Evolutionary conservation across 2,888 invertebrate genomes (phyloP), one percentile per base, ranked within the genome.

Genomic region (Chouioia cunea): DNA sequence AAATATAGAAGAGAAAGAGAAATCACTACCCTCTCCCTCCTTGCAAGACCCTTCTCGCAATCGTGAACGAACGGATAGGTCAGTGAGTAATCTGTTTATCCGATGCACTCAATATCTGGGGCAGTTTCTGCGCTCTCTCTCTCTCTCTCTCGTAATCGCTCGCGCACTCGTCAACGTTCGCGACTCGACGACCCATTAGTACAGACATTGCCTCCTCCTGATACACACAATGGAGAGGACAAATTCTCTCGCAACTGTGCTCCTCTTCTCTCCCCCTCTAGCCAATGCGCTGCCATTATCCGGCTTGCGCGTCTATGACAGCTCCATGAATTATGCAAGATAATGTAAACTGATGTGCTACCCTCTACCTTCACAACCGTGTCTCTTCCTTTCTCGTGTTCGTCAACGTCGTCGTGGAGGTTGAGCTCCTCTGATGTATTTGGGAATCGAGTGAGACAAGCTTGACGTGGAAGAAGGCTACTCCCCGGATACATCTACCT

Each of bases 301-400:
- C 80, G 79, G 80, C 82, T 83, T 80, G 81, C 82, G 82, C 83
- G 81, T 79, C 82, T 81, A 82, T 83, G 83, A 83, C 83, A 82
- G 79, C 76, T 77, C 79, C 77, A 83, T 84, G 83, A 83, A 84
- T 84, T 83, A 84, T 84, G 83, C 83, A 84, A 82, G 80, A 80
- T 80, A 82, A 82, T 81, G 81, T 81, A 83, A 81, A 82, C 82
- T 82, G 81, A 84, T 83, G 82, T 80, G 79, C 77, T 75, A 70
- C 57, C 66, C 56, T 12, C 16, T 46, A 16, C 64, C 71, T 58
- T 8, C 6, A 46, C 50, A 10, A 4, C 16, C 52, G n/a, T 3
- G 27, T 23, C 58, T 8, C 3, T 20, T 6, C 8, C 12, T 10
- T 36, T 15, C 44, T 18, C 57, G 1, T 14, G 1, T 18, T 16